Evolutionary conservation across 1,140 invertebrate species (phyloP), one percentile per base, ranked within the genome.

Genomic region (Zaprionus ornatus): DNA sequence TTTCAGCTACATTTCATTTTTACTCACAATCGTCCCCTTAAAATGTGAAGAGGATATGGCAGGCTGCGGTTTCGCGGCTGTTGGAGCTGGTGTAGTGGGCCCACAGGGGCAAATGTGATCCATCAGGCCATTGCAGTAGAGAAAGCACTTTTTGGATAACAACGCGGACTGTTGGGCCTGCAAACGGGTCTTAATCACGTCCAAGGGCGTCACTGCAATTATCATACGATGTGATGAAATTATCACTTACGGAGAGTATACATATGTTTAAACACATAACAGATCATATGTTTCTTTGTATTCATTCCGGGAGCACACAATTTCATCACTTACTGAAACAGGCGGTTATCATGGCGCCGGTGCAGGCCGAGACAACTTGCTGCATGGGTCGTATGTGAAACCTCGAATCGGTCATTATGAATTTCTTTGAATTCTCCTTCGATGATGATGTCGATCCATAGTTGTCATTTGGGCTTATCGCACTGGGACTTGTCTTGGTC

Each of bases 91-190:
- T 70, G 93, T 70, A 93, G 93, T 81, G 12, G 94, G 94, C 54
- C 95, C 93, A 93, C 97, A 98, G n/a, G 96, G 95, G 93, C 98
- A 99, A n/a, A 99, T 93, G 92, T 99, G 98, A 93, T 99, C 99
- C 98, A 99, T 99, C n/a, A 99, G 93, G 0, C 99, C 99, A 95
- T 99, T 99, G 91, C 98, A 99, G 93, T 99, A 99, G 10, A 99
- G 93, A 93, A 98, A 99, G 94, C 98, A 99, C 93, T 97, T 97
- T 64, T 98, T 97, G 21, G 95, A 96, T 6, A 96, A 67, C 52
- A 96, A 27, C 0, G 75, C 70, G 27, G 87, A 85, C 19, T 98
- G 97, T 93, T 99, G 99, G 4, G 98, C 96, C 94, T 99, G 99
- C 45, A 99, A 93, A 32, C 99, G 95, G 74, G 99, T 99, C 94